Conservation (phyloP, 2,113 vertebrate species). For the Aleadryas rufinucha region DNA sequence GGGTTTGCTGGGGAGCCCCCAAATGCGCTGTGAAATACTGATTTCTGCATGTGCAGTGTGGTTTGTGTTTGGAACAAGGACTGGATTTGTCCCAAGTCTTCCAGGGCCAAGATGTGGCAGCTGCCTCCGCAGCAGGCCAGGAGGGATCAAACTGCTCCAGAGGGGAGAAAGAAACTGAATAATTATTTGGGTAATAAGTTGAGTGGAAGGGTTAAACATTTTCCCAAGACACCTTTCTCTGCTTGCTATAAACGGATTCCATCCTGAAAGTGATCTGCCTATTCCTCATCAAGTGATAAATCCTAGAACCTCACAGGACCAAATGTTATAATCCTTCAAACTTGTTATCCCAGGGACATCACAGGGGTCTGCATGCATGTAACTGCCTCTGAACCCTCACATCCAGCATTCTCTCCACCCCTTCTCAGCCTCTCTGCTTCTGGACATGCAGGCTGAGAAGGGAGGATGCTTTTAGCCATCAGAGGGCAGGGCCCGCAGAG, state of each 20-base stretch:
- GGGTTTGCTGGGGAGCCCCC: not conserved
- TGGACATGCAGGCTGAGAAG: not conserved
- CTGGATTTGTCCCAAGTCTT: not conserved
- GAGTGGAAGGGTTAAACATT: not conserved
- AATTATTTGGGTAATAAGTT: not conserved
- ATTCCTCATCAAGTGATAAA: not conserved
- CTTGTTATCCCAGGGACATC: not conserved
- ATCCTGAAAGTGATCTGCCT: not conserved
- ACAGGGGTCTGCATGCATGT: rapidly evolving
- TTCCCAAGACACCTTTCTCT: not conserved
- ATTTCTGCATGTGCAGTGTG: not conserved
- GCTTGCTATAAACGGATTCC: not conserved
- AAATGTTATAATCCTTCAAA: not conserved
- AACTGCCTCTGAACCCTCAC: rapidly evolving
- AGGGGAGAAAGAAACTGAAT: not conserved
- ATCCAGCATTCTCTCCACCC: rapidly evolving
- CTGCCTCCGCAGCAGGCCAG: not conserved
- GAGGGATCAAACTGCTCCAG: not conserved
- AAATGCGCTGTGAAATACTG: not conserved
- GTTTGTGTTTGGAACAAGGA: not conserved
- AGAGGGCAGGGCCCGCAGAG: not conserved
- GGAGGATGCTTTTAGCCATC: not conserved
- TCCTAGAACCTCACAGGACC: not conserved
- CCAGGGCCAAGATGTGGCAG: not conserved
- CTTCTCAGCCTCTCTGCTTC: not conserved